Evolutionary conservation across 2,797 vertebrate genomes (phyloP).

Genomic region (Syngnathus rostellatus): DNA sequence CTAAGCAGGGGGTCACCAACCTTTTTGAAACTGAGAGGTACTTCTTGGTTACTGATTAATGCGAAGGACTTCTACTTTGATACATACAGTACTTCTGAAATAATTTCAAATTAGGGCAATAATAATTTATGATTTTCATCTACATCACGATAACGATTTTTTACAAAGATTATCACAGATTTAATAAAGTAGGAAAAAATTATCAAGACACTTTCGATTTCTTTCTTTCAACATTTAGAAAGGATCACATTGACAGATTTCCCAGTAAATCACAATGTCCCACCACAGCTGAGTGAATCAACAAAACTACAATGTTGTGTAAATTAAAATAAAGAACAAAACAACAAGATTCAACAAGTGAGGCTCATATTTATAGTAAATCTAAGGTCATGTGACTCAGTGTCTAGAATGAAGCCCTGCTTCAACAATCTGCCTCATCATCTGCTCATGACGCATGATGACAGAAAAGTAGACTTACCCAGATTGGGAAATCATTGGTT

Average conservation of each 20-base stretch:
- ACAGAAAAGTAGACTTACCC: slow-evolving; percentile 22
- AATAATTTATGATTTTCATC: neutral
- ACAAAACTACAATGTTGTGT: no score
- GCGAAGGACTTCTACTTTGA: neutral
- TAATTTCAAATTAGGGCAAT: neutral
- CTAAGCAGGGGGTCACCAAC: neutral
- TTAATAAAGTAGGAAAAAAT: no score
- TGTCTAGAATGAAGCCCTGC: neutral
- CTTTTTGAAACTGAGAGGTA: neutral
- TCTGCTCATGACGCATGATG: slow-evolving; percentile 29
- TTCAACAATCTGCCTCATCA: slow-evolving; percentile 18
- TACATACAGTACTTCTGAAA: neutral
- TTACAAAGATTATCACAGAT: no score
- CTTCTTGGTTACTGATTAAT: neutral
- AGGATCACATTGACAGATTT: no score
- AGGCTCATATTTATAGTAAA: neutral
- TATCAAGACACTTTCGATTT: no score
- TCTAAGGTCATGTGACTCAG: neutral
- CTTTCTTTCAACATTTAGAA: no score
- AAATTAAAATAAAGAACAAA: neutral
- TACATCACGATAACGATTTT: neutral
- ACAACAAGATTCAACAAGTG: neutral
- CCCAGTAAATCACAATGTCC: no score
- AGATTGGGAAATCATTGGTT: slow-evolving; percentile 22
- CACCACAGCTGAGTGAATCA: no score